Conservation (phyloP, 1,140 invertebrate species). For the Solenopsis invicta region DNA sequence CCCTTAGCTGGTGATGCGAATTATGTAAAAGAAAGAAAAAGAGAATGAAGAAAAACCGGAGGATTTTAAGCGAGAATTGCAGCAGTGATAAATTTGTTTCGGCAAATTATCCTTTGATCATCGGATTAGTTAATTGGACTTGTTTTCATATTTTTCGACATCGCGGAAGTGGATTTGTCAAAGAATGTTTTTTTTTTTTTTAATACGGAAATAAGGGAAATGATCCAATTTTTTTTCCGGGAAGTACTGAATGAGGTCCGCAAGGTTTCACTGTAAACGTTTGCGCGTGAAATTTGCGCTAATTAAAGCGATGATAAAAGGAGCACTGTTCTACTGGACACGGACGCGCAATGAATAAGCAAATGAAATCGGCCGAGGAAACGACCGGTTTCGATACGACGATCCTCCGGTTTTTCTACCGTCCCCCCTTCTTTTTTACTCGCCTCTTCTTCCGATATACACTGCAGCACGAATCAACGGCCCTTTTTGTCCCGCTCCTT, state of each 20-base stretch:
- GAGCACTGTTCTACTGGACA: slow-evolving; percentile 4
- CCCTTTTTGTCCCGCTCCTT: slow-evolving; percentile 42
- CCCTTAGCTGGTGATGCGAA: background rate
- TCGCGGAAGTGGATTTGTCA: background rate
- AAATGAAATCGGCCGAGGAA: slow-evolving; percentile 65
- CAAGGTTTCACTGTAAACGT: slow-evolving; percentile 8
- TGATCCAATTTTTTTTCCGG: background rate
- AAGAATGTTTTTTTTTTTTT: background rate
- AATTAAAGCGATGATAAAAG: slow-evolving; percentile 64
- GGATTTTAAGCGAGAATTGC: background rate
- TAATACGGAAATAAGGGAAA: background rate
- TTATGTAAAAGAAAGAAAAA: background rate
- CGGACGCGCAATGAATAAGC: slow-evolving; percentile 13
- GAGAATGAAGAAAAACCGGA: too few relatives aligned
- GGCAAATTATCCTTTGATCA: background rate
- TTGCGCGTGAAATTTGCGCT: slow-evolving; percentile 11
- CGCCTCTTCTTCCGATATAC: slow-evolving; percentile 32
- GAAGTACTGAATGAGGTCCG: slow-evolving; percentile 16
- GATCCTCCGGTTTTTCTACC: slow-evolving; percentile 42
- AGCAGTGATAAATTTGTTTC: background rate
- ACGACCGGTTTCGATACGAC: slow-evolving; percentile 67
- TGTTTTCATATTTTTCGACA: background rate
- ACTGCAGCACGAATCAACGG: slow-evolving; percentile 59
- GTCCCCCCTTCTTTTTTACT: slow-evolving; percentile 6
- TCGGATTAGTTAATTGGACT: background rate